Evolutionary conservation across 2,797 vertebrate genomes (phyloP), one percentile per base, ranked within the genome.

Genomic region (Microcaecilia unicolor): DNA sequence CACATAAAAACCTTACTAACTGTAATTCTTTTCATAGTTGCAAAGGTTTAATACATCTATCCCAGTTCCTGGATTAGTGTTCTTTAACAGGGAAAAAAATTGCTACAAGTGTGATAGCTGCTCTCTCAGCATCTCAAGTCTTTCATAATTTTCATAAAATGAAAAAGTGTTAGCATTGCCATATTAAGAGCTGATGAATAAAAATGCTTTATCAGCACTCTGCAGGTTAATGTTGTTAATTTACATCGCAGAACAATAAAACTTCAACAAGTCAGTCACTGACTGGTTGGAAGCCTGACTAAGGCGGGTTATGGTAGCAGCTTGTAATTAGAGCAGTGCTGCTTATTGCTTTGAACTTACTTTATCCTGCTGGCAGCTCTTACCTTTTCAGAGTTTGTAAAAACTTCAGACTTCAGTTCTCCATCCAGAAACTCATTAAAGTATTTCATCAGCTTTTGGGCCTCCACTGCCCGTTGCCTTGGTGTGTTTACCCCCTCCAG

Each of bases 341-440:
- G 59, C 62, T 68, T 37, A 44, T 8, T 51, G 56, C 53, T 58
- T 56, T 61, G 53, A 75, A 55, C 57, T 56, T 47, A 46, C 74
- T 73, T 79, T 60, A 75, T 62, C 60, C 54, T 38, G 64, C 51
- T 75, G 62, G 68, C 39, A 70, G 61, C 65, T 31, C 68, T 83
- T 70, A 97, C 96, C 91, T 98, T 98, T 49, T 97, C 92, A 53
- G 95, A 87, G 81, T 98, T 95, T 78, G 89, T 92, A 84, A 99
- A 99, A 73, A 99, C 92, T 41, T 99, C 92, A 61, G 95, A 97
- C 74, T 94, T 94, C 62, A 99, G 84, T 55, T 98, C 93, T 76
- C 96, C 96, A 62, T 99, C 94, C 58, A 99, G 76, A 83, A 99
- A 99, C 75, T 99, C 96, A 55, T 99, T 99, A 74, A 98, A 99